phyloP scores from a whole-genome alignment of 1,140 invertebrate species.

The Limonius californicus region DNA sequence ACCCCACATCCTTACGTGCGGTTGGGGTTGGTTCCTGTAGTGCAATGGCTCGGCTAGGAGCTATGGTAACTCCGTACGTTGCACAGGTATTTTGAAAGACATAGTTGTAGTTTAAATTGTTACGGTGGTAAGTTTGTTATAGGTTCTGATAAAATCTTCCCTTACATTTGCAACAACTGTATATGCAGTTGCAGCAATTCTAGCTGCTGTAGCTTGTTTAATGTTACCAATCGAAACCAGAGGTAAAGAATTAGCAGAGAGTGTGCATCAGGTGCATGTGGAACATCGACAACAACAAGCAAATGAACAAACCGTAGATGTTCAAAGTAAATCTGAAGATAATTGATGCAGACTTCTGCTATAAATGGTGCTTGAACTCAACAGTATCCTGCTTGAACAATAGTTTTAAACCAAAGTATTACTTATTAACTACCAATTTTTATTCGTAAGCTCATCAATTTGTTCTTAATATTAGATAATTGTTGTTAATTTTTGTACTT shows the following conservation, averaged over 20 bases:
- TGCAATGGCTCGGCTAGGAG: conserved; percentile 85
- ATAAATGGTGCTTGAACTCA: no score
- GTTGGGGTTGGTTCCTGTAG: conserved; percentile 87
- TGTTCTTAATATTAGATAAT: neutral
- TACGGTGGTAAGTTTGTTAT: no score
- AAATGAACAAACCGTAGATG: no score
- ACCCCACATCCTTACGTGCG: conserved; percentile 83
- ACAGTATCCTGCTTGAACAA: neutral
- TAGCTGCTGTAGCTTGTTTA: conserved; percentile 70
- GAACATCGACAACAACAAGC: no score
- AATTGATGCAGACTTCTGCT: neutral
- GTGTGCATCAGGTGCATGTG: conserved; percentile 30
- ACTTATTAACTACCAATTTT: neutral
- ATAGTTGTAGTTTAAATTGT: neutral
- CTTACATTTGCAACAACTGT: conserved; percentile 66
- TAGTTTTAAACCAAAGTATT: neutral
- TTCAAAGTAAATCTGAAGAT: no score
- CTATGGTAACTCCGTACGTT: conserved; percentile 89
- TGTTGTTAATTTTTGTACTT: neutral
- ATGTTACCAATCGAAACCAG: conserved; percentile 77
- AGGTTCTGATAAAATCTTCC: conserved; percentile 69
- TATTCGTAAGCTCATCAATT: neutral
- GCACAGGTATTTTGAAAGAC: conserved; percentile 67
- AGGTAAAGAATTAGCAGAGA: conserved; percentile 63
- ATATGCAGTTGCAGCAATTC: conserved; percentile 68